phyloP scores from a whole-genome alignment of 2,113 vertebrate species.

The Pavo muticus region DNA sequence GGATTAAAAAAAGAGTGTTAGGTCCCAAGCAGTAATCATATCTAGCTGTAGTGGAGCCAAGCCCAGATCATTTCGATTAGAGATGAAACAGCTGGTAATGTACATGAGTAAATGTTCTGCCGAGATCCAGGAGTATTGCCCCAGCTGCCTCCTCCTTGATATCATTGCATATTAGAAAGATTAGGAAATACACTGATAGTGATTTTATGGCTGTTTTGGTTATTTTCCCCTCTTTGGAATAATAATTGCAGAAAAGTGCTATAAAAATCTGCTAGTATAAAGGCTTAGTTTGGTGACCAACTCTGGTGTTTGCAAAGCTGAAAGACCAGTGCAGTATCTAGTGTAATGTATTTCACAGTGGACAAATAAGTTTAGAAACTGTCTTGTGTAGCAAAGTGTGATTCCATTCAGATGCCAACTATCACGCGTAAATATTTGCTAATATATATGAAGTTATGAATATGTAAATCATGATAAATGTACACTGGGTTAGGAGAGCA shows the following conservation, averaged over 20 bases:
- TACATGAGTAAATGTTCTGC: conserved; percentile 27
- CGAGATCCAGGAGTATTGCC: background rate
- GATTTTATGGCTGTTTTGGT: background rate
- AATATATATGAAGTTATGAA: background rate
- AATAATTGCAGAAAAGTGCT: background rate
- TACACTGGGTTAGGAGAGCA: background rate
- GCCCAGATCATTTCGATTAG: conserved; percentile 36
- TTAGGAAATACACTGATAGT: background rate
- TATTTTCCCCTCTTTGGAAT: background rate
- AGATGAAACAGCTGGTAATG: conserved; percentile 44
- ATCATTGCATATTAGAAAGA: background rate
- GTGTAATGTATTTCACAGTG: background rate
- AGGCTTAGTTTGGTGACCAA: background rate
- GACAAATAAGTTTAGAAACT: background rate
- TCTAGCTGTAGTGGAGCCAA: background rate
- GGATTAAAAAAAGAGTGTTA: conserved; percentile 37
- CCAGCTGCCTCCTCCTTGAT: background rate
- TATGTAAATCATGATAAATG: background rate
- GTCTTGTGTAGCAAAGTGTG: background rate
- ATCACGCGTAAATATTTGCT: background rate
- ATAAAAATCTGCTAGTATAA: background rate
- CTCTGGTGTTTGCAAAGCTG: background rate
- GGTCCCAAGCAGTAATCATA: conserved; percentile 39
- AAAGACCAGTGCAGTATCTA: background rate
- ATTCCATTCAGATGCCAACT: background rate